Percentiles rank a stretch among this genome's conserved stretches.
Conservation (phyloP, 2,888 invertebrate species). For the Drosophila limbata region DNA sequence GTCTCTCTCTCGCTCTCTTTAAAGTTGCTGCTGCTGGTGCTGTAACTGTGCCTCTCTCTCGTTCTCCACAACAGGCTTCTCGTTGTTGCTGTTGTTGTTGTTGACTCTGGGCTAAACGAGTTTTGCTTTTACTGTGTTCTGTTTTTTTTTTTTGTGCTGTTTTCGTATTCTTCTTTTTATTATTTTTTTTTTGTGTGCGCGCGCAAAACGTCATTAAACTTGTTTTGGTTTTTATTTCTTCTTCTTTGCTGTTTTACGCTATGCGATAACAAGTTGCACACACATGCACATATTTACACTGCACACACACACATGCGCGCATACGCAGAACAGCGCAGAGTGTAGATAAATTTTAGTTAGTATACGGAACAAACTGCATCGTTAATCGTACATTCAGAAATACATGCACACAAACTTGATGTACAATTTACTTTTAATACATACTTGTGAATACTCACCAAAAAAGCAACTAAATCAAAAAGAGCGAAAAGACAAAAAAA, state of each 20-base stretch:
- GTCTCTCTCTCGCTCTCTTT: slow-evolving; percentile 15
- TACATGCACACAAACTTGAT: slow-evolving; percentile 12
- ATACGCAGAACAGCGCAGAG: slow-evolving; percentile 57
- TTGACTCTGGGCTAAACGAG: slow-evolving; percentile 48
- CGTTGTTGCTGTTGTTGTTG: neutral
- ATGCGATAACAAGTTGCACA: slow-evolving; percentile 81
- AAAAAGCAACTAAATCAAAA: slow-evolving; percentile 13
- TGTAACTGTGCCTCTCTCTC: slow-evolving; percentile 51
- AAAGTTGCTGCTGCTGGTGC: slow-evolving; percentile 8
- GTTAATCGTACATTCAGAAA: slow-evolving; percentile 15
- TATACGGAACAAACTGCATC: slow-evolving; percentile 58
- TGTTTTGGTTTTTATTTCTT: slow-evolving; percentile 77
- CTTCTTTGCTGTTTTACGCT: slow-evolving; percentile 66
- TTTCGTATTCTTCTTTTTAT: slow-evolving; percentile 35
- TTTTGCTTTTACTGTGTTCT: slow-evolving; percentile 41
- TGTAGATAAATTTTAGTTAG: slow-evolving; percentile 70
- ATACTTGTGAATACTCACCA: slow-evolving; percentile 40
- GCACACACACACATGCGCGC: slow-evolving; percentile 29
- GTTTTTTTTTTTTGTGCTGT: slow-evolving; percentile 34
- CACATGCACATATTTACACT: slow-evolving; percentile 17
- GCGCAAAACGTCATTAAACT: slow-evolving; percentile 82
- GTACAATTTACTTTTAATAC: slow-evolving; percentile 17
- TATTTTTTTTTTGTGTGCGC: slow-evolving; percentile 60
- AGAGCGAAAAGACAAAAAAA: slow-evolving; percentile 15
- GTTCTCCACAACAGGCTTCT: slow-evolving; percentile 23